A percentile compares a stretch with the other conserved stretches of the same genome.
phyloP scores from a whole-genome alignment of 2,888 invertebrate genomes.

The Unio pictorum region DNA sequence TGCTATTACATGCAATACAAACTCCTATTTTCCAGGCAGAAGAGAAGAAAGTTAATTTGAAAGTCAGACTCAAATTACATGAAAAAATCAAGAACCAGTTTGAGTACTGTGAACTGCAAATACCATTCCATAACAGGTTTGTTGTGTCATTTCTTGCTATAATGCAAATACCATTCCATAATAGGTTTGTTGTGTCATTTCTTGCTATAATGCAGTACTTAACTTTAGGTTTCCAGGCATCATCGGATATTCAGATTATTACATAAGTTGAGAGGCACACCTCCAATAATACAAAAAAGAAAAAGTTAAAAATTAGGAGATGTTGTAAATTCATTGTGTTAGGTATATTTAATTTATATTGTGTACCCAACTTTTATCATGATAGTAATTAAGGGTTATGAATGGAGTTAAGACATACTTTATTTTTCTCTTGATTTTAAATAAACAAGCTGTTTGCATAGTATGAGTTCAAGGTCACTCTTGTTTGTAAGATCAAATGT shows the following conservation, averaged over 20 bases:
- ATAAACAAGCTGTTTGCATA: no score
- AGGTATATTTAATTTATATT: no score
- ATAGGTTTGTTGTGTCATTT: slow-evolving; percentile 41
- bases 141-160: slow-evolving; percentile 1
- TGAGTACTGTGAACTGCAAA: slow-evolving; percentile 65
- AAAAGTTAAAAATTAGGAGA: no score
- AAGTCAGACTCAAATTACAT: slow-evolving; percentile 53
- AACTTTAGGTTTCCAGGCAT: no score
- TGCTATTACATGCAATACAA: not conserved
- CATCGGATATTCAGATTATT: not conserved
- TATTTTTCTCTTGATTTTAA: no score
- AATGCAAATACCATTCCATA: slow-evolving; percentile 60
- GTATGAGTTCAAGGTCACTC: no score
- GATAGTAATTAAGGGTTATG: no score
- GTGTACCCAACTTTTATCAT: no score
- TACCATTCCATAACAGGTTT: slow-evolving; percentile 62
- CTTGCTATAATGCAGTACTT: no score
- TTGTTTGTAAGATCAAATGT: no score
- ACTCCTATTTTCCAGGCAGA: slow-evolving; percentile 34
- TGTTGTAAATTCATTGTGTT: no score
- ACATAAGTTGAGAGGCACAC: not conserved
- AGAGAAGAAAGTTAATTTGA: slow-evolving; percentile 43
- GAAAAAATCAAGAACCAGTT: slow-evolving; percentile 58
- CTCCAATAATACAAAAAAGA: not conserved
- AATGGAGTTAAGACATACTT: no score